Base-by-base conservation (phyloP, 2,888 invertebrate species). In the Cryptosula pallasiana region DNA sequence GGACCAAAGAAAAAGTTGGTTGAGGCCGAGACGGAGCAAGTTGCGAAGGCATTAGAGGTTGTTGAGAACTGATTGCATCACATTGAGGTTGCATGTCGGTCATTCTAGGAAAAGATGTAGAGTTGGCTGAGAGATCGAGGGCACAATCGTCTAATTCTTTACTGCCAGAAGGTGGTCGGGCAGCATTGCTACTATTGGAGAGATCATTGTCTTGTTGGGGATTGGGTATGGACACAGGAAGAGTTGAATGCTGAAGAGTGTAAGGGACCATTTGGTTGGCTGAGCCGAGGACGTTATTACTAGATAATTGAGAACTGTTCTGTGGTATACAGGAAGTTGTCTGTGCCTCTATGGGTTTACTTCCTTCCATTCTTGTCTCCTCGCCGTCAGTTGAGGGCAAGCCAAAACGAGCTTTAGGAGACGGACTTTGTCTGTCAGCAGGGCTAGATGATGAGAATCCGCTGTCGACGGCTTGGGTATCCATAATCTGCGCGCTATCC, bases 111-210 rank as follows among this genome's bases (percentile, higher is more conserved):
- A 63, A 63, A 13, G 63, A 63, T 27, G 63, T 63, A 63, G 63
- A 63, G 32, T 63, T 63, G 63, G 63, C 63, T 2, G 63, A 63
- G 29, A 63, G 63, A 32, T 63, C 63, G n/a, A 63, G 63, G 13
- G 63, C 63, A 34, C 63, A 63, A 13, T 63, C 63, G 16, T 32
- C 63, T 9, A 13, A 27, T 32, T 27, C 25, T 25, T 16, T n/a
- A 16, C 32, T 27, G n/a, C 63, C 63, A 25, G 20, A 1, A 13
- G 45, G 45, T 45, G 45, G 45, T n/a, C n/a, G n/a, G n/a, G n/a
- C n/a, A n/a, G n/a, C n/a, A n/a, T n/a, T n/a, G n/a, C n/a, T n/a
- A 45, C 9, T 13, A 45, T 45, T 45, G 45, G 9, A 13, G 20
- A 20, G 5, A 20, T 5, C 9, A 13, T 13, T 5, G 5, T 5